Evolutionary conservation across 30 jellyfish, hydroid and myxozoan species (phyloP).

Genomic region (Phacellophora camtschatica): DNA sequence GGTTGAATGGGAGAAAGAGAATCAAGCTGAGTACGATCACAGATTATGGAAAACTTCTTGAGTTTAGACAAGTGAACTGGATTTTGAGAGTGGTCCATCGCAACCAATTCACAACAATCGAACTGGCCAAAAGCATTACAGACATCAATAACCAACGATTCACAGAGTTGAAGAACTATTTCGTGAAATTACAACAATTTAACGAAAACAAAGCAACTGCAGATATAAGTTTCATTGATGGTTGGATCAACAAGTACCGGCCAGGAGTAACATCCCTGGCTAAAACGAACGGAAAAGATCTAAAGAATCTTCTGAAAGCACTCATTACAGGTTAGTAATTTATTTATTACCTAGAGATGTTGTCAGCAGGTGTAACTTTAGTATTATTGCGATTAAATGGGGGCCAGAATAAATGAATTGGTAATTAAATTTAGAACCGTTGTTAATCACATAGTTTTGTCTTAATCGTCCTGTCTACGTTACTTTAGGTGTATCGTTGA

Average conservation of each 20-base stretch:
- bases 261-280: too few relatives aligned
- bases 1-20: neutral
- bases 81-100: neutral
- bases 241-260: neutral
- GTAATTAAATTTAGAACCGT: too few relatives aligned
- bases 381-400: too few relatives aligned
- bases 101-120: neutral
- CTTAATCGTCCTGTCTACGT: too few relatives aligned
- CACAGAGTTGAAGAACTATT: conserved; percentile 3
- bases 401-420: too few relatives aligned
- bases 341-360: too few relatives aligned
- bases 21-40: neutral
- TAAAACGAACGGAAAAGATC: too few relatives aligned
- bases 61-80: neutral
- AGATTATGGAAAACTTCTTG: neutral
- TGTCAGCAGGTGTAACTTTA: too few relatives aligned
- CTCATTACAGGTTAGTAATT: too few relatives aligned
- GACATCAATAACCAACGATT: conserved; percentile 11
- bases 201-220: conserved; percentile 13
- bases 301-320: too few relatives aligned
- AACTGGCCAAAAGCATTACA: neutral
- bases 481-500: too few relatives aligned
- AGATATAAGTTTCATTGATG: conserved; percentile 2
- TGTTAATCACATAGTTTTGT: too few relatives aligned
- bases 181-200: neutral